Conservation (phyloP, 1,140 invertebrate genomes). For the Rhizoglyphus robini region DNA sequence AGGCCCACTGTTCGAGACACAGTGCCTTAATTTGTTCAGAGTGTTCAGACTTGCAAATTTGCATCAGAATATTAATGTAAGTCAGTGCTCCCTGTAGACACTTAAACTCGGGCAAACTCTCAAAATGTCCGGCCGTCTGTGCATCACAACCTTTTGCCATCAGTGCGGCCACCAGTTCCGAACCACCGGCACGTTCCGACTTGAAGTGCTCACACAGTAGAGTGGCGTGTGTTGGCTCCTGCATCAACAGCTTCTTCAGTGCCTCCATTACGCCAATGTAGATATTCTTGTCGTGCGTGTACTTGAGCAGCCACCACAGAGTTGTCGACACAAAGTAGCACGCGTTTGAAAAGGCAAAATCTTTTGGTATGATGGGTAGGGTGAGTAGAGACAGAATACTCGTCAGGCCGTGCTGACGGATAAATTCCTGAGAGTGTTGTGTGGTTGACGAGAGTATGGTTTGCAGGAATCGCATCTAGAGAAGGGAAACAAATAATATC, state of each 20-base stretch:
- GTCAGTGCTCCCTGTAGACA: too few species aligned
- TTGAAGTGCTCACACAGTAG: too few species aligned
- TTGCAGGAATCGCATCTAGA: constrained; percentile 4
- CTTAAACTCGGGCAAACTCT: too few species aligned
- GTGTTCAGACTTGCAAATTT: background rate
- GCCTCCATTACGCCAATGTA: background rate
- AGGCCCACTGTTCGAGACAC: background rate
- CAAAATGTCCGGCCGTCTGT: too few species aligned
- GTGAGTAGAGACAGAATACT: background rate
- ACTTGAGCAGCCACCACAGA: background rate
- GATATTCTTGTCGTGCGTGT: background rate
- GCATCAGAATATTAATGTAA: background rate
- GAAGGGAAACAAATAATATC: too few species aligned
- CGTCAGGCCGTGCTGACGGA: background rate
- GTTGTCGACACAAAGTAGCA: background rate
- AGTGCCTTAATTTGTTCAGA: background rate
- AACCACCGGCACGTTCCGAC: too few species aligned
- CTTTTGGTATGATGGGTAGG: background rate
- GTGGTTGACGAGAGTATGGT: background rate
- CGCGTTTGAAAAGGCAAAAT: background rate
- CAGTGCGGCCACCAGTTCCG: too few species aligned
- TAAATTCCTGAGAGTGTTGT: background rate
- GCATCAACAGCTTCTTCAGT: background rate
- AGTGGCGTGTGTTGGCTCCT: too few species aligned
- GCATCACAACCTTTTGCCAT: too few species aligned